Percentiles rank a stretch among this genome's conserved stretches.
Evolutionary conservation across 1,140 invertebrate species (phyloP).

Genomic region (Proales similis): DNA sequence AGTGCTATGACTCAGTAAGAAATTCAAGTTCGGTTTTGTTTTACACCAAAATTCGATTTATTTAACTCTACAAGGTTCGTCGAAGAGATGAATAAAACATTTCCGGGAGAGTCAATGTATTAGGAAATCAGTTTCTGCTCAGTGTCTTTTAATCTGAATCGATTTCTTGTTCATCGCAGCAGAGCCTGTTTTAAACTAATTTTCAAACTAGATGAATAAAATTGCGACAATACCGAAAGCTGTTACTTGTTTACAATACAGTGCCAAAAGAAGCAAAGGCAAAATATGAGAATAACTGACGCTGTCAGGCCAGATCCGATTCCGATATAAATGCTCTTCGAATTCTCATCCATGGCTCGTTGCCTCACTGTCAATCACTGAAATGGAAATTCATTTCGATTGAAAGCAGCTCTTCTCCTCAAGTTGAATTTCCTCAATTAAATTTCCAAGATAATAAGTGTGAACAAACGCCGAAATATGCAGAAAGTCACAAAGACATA

Average conservation of each 20-base stretch:
- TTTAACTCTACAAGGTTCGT: no score
- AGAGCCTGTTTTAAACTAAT: no score
- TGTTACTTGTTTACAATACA: no score
- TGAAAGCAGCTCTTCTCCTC: no score
- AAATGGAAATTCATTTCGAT: no score
- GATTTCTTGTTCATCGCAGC: no score
- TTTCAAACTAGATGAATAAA: no score
- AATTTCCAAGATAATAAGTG: constrained; percentile 7
- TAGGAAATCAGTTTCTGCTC: background rate
- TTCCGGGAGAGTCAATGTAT: background rate
- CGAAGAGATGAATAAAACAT: constrained; percentile 37
- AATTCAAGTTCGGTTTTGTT: no score
- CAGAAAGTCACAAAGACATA: constrained; percentile 9
- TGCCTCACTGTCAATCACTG: no score
- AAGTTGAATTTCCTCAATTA: background rate
- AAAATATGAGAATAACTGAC: constrained; percentile 19
- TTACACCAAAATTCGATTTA: no score
- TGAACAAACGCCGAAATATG: no score
- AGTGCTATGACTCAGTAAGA: constrained; percentile 36
- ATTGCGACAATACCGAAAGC: no score
- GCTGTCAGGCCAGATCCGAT: constrained; percentile 10
- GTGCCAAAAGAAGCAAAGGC: constrained; percentile 15
- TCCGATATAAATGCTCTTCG: constrained; percentile 22
- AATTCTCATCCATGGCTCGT: constrained; percentile 33
- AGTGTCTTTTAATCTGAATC: background rate